A percentile compares a stretch with the other conserved stretches of the same genome.
Evolutionary conservation across 2,888 invertebrate species (phyloP).

Genomic region (Salticus scenicus): DNA sequence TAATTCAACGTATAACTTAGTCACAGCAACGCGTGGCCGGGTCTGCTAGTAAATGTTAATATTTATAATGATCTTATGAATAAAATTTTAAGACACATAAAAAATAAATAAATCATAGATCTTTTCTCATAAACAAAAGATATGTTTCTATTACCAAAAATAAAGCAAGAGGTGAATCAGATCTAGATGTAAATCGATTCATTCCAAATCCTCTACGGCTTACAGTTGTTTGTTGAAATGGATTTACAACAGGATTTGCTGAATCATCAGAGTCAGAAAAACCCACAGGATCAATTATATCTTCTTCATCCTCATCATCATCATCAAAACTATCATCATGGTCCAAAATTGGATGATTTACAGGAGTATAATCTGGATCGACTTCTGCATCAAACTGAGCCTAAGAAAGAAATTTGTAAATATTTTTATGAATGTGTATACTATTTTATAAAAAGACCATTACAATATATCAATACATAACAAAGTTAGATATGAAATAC

Average conservation of each 20-base stretch:
- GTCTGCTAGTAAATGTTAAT: too few relatives aligned
- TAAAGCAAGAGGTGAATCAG: not conserved
- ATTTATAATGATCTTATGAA: too few relatives aligned
- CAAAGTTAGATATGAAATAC: not conserved
- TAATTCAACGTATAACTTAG: too few relatives aligned
- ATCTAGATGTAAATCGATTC: not conserved
- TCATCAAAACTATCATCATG: too few relatives aligned
- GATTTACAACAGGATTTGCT: not conserved
- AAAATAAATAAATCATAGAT: too few relatives aligned
- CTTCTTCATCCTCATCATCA: constrained; percentile 20
- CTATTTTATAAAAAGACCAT: not conserved
- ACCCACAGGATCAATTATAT: constrained; percentile 5
- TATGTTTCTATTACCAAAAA: not conserved
- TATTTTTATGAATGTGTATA: not conserved
- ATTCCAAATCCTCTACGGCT: not conserved
- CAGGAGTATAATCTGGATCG: constrained; percentile 21
- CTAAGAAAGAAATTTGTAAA: constrained; percentile 32
- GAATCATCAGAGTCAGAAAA: constrained; percentile 1
- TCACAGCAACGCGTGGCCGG: too few relatives aligned
- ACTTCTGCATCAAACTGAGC: constrained; percentile 67
- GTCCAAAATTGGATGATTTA: too few relatives aligned
- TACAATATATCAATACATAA: not conserved
- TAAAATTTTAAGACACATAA: too few relatives aligned
- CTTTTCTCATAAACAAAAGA: not conserved
- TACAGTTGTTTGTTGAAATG: not conserved